These are phyloP conservation scores for Jacana jacana DNA, from an alignment of 2,113 vertebrate genomes.

Conservation along the genomic window DNA sequence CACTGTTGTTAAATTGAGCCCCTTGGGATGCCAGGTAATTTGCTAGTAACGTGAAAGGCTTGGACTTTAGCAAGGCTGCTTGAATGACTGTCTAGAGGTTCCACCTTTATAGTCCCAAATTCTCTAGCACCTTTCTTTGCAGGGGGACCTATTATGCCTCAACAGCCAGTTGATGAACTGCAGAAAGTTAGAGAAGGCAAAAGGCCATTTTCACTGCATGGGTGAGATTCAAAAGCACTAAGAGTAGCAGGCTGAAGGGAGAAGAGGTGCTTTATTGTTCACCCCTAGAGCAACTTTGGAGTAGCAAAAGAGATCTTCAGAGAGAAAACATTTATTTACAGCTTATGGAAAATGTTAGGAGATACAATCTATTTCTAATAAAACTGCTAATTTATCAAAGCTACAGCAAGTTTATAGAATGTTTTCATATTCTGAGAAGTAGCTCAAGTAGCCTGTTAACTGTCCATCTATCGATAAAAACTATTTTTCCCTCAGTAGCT, in stretches of 20 bases:
- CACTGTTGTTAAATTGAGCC: conserved; percentile 23
- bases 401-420: not conserved
- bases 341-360: not conserved
- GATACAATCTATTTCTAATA: not conserved
- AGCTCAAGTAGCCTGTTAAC: not conserved
- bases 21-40: conserved; percentile 17
- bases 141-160: conserved; percentile 23
- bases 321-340: not conserved
- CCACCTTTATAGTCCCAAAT: conserved; percentile 37
- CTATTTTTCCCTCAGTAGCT: not conserved
- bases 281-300: conserved; percentile 2
- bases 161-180: conserved; percentile 49
- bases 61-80: conserved; percentile 22
- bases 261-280: conserved; percentile 28
- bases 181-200: conserved; percentile 48
- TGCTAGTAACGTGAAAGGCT: not conserved
- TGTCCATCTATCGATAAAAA: not conserved
- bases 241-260: conserved; percentile 40
- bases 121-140: conserved; percentile 33
- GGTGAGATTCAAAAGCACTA: conserved; percentile 45
- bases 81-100: conserved; percentile 38
- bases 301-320: not conserved
- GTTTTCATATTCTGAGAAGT: not conserved
- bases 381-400: not conserved
- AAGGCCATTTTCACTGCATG: conserved; percentile 64